A percentile compares a stretch with the other conserved stretches of the same genome.
Conservation (phyloP, 1,140 invertebrate genomes). For the Bombus fervidus region DNA sequence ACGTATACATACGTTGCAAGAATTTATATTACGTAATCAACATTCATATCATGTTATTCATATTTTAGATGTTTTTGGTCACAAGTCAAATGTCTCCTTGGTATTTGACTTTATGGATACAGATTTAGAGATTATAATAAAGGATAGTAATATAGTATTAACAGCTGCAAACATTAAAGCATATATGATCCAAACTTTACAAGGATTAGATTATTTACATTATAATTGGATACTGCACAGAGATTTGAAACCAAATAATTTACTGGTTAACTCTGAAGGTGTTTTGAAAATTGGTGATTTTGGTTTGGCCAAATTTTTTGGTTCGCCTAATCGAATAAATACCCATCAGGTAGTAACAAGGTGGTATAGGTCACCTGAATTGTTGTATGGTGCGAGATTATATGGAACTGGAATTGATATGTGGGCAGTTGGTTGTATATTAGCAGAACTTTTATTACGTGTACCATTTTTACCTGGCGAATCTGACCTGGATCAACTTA, state of each 20-base stretch:
- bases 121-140: constrained; percentile 97
- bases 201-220: constrained; percentile 98
- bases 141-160: constrained; percentile 93
- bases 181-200: constrained; percentile 96
- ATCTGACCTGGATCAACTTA: constrained; percentile 97
- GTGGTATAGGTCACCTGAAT: constrained; percentile 96
- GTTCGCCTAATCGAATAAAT: constrained; percentile 97
- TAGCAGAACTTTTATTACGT: constrained; percentile 96
- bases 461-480: constrained; percentile 98
- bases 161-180: constrained; percentile 97
- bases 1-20: background rate
- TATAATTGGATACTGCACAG: constrained; percentile 98
- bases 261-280: constrained; percentile 96
- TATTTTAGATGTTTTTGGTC: constrained; percentile 95
- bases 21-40: background rate
- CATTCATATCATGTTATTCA: constrained; percentile 36
- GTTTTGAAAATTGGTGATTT: constrained; percentile 99
- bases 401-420: constrained; percentile 99
- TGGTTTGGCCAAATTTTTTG: constrained; percentile 98
- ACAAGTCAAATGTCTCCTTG: constrained; percentile 98
- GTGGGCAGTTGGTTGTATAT: constrained; percentile 99
- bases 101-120: constrained; percentile 99
- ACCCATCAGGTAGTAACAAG: constrained; percentile 99
- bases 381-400: constrained; percentile 96
- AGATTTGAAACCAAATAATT: constrained; percentile 99